Conservation (phyloP, 2,113 vertebrate genomes). For the Ploceus nigricollis region DNA sequence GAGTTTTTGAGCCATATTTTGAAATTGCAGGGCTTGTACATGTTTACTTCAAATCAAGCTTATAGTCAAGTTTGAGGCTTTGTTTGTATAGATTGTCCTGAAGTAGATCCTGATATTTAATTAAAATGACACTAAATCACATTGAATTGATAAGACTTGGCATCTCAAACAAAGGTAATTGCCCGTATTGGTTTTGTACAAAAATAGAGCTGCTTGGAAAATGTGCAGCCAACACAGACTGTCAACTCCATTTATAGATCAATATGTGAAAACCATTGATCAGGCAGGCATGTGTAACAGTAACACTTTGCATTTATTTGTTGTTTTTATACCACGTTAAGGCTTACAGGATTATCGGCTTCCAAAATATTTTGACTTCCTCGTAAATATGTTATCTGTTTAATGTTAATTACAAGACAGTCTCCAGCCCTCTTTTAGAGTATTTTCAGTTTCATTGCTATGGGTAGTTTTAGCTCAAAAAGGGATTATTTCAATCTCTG, state of each 20-base stretch:
- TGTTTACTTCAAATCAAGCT: conserved; percentile 78
- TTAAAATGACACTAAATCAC: conserved; percentile 84
- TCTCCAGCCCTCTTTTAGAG: conserved; percentile 71
- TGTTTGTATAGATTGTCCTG: conserved; percentile 79
- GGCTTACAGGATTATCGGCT: conserved; percentile 79
- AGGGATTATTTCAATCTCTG: conserved; percentile 73
- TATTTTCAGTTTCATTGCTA: conserved; percentile 73
- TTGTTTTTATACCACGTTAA: conserved; percentile 78
- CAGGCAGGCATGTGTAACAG: conserved; percentile 81
- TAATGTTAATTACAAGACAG: conserved; percentile 79
- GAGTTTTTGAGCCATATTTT: conserved; percentile 75
- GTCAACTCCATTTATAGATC: conserved; percentile 85
- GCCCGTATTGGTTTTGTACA: conserved; percentile 81
- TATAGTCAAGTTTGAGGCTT: conserved; percentile 78
- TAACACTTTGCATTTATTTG: conserved; percentile 83
- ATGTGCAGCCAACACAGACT: conserved; percentile 81
- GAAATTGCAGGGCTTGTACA: conserved; percentile 65
- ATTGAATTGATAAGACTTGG: conserved; percentile 84
- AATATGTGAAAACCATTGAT: conserved; percentile 85
- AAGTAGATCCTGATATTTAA: conserved; percentile 82
- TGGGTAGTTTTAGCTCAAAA: conserved; percentile 72
- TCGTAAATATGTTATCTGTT: conserved; percentile 82
- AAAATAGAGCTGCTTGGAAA: conserved; percentile 82
- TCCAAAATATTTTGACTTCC: conserved; percentile 84
- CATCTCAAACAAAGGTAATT: conserved; percentile 86